Percentiles rank a stretch among this genome's conserved stretches.
These are phyloP conservation scores for Fragum whitleyi DNA, from an alignment of 2,888 invertebrate species.

Conservation along the genomic window DNA sequence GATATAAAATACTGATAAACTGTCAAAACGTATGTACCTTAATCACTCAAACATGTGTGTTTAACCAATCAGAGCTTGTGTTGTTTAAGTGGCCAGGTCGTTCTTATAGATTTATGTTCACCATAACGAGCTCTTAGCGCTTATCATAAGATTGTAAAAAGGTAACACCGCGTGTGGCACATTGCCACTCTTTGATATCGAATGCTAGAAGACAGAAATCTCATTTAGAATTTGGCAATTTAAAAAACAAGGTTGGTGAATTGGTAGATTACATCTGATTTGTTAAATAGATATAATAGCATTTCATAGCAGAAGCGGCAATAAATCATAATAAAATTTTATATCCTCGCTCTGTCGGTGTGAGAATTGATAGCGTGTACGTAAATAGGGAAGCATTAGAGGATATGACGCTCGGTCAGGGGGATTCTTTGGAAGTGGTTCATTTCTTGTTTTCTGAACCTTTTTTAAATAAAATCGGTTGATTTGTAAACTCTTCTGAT, in stretches of 20 bases:
- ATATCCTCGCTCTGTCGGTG: constrained; percentile 31
- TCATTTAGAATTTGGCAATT: constrained; percentile 63
- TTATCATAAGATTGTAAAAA: constrained; percentile 61
- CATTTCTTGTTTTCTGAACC: not conserved
- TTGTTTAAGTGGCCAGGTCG: constrained; percentile 37
- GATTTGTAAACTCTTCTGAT: too few relatives aligned
- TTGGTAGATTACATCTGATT: constrained; percentile 58
- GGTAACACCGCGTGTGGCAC: constrained; percentile 49
- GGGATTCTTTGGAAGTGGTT: not conserved
- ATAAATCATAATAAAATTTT: constrained; percentile 65
- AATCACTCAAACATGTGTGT: constrained; percentile 50
- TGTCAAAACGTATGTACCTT: constrained; percentile 56
- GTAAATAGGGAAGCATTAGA: not conserved
- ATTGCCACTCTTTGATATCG: constrained; percentile 53
- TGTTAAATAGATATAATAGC: constrained; percentile 61
- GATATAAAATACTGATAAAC: constrained; percentile 60
- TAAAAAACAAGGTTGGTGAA: constrained; percentile 10
- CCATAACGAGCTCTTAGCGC: constrained; percentile 42
- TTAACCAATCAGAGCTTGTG: constrained; percentile 41
- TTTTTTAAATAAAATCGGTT: too few relatives aligned
- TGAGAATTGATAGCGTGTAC: constrained; percentile 32
- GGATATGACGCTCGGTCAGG: not conserved
- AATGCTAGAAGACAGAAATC: constrained; percentile 58
- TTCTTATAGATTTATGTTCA: constrained; percentile 55
- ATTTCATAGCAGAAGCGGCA: constrained; percentile 54